Evolutionary conservation across 2,888 invertebrate species (phyloP).

Genomic region (Agrotis ipsilon): DNA sequence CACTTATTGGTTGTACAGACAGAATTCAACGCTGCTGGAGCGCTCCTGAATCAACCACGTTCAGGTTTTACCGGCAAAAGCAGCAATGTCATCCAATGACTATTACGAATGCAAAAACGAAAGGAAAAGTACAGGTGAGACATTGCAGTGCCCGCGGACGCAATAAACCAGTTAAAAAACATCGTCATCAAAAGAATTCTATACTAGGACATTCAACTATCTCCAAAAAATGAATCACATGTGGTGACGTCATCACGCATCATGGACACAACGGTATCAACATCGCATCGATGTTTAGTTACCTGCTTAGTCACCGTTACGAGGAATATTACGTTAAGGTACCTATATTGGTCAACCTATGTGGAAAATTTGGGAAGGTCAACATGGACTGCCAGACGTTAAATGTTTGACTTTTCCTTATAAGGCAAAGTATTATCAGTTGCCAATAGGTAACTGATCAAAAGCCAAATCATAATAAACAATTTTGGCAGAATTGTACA

Average conservation of each 20-base stretch:
- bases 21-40: neutral
- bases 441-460: too few species aligned
- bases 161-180: slow-evolving; percentile 2
- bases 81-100: neutral
- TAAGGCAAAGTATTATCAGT: neutral
- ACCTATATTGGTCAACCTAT: slow-evolving; percentile 15
- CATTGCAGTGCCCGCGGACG: slow-evolving; percentile 1
- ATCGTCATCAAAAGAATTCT: slow-evolving; percentile 16
- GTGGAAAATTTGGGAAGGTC: slow-evolving; percentile 35
- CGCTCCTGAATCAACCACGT: neutral
- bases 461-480: too few species aligned
- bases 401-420: slow-evolving; percentile 11
- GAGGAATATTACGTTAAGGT: slow-evolving; percentile 31
- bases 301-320: slow-evolving; percentile 61
- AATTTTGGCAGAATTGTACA: too few species aligned
- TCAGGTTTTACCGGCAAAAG: neutral
- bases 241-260: slow-evolving; percentile 57
- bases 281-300: slow-evolving; percentile 53
- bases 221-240: slow-evolving; percentile 54
- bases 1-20: neutral
- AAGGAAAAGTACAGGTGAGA: slow-evolving; percentile 35
- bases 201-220: slow-evolving; percentile 51
- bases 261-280: slow-evolving; percentile 52
- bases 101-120: slow-evolving; percentile 17
- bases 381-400: neutral